These are phyloP conservation scores for Drosophila merina DNA, from an alignment of 2,888 invertebrate genomes.

Conservation along the genomic window DNA sequence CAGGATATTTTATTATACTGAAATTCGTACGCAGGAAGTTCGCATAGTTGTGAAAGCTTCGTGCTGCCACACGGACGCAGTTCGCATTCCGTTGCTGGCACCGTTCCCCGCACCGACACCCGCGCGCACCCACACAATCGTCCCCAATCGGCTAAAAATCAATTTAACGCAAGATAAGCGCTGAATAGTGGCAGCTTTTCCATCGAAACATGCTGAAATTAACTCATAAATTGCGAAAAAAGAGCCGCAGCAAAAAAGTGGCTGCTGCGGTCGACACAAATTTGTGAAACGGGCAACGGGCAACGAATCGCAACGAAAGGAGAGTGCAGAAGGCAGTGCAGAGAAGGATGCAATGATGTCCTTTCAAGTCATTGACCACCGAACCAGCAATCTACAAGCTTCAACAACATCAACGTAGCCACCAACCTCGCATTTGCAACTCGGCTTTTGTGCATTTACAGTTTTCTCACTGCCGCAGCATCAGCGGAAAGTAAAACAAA, in stretches of 20 bases:
- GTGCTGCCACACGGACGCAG: conserved; percentile 74
- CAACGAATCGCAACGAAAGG: conserved; percentile 56
- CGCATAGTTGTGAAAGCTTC: conserved; percentile 80
- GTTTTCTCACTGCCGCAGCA: conserved; percentile 48
- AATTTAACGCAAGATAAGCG: conserved; percentile 59
- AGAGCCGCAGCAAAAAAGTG: conserved; percentile 63
- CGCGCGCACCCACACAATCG: conserved; percentile 22
- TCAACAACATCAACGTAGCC: conserved; percentile 53
- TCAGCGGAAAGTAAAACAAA: conserved; percentile 70
- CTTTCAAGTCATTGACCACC: conserved; percentile 69
- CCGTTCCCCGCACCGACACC: conserved; percentile 46
- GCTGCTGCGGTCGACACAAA: conserved; percentile 52
- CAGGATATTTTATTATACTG: conserved; percentile 83
- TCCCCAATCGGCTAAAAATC: conserved; percentile 69
- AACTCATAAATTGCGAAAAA: conserved; percentile 74
- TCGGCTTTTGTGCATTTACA: conserved; percentile 20
- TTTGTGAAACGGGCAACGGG: conserved; percentile 68
- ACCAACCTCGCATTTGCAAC: conserved; percentile 36
- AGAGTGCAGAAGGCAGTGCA: conserved; percentile 1
- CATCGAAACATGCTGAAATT: conserved; percentile 54
- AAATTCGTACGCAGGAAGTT: conserved; percentile 75
- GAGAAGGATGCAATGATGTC: conserved; percentile 58
- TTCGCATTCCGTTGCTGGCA: conserved; percentile 72
- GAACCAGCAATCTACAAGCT: conserved; percentile 65
- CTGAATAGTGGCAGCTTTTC: conserved; percentile 26